Evolutionary conservation across 2,888 invertebrate genomes (phyloP).

Genomic region (Scaeva pyrastri): DNA sequence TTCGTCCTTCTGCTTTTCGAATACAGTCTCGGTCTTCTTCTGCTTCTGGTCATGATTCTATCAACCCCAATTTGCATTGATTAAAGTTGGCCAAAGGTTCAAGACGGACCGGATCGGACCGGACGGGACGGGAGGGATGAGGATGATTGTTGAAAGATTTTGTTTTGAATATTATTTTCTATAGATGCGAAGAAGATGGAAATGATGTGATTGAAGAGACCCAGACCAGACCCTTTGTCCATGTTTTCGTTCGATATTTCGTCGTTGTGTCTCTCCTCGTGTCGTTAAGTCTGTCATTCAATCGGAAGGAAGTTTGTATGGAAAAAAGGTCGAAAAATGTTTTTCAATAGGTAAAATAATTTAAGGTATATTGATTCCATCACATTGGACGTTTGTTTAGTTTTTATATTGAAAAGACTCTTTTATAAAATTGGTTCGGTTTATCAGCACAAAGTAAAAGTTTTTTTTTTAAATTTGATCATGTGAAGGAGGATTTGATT

Average conservation of each 20-base stretch:
- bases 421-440: too few relatives aligned
- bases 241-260: background rate
- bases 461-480: too few relatives aligned
- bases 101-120: too few relatives aligned
- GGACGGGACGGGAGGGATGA: background rate
- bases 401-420: too few relatives aligned
- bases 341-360: too few relatives aligned
- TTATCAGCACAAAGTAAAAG: too few relatives aligned
- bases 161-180: conserved; percentile 32
- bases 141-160: conserved; percentile 28
- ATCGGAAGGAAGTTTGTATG: conserved; percentile 13
- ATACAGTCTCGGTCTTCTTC: background rate
- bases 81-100: conserved; percentile 37
- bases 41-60: conserved; percentile 51
- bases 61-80: conserved; percentile 69
- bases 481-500: too few relatives aligned
- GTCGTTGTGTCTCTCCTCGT: background rate
- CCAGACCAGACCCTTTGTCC: conserved; percentile 15
- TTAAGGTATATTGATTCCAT: background rate
- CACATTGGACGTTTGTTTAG: too few relatives aligned
- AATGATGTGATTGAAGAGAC: conserved; percentile 22
- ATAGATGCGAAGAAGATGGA: conserved; percentile 1
- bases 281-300: background rate
- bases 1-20: conserved; percentile 8
- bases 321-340: background rate